Percentiles rank a stretch among this genome's conserved stretches.
These are phyloP conservation scores for Montipora capitata DNA, from an alignment of 92 coral and sea anemone genomes.

Conservation along the genomic window DNA sequence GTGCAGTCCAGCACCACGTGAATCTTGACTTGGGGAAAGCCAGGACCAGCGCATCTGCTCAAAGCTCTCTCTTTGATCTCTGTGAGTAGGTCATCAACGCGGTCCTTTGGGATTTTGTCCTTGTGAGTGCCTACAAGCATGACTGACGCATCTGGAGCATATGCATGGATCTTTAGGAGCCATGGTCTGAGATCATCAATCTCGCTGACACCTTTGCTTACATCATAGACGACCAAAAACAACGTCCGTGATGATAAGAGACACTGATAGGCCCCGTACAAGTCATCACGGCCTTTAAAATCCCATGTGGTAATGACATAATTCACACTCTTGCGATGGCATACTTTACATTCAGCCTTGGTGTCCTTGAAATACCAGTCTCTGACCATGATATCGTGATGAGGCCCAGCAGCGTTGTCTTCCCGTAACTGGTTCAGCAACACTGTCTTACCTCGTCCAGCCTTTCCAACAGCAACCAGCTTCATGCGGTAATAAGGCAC, in stretches of 20 bases:
- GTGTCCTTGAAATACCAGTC: conserved; percentile 87
- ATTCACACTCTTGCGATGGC: conserved; percentile 86
- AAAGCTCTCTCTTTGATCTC: conserved; percentile 81
- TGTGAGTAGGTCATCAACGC: conserved; percentile 47
- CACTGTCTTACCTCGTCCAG: conserved; percentile 94
- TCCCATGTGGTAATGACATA: conserved; percentile 94
- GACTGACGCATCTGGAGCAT: conserved; percentile 90
- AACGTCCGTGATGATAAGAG: conserved; percentile 89
- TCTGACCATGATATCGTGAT: conserved; percentile 76
- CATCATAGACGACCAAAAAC: conserved; percentile 92
- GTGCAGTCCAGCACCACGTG: conserved; percentile 89
- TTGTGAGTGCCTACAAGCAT: conserved; percentile 97
- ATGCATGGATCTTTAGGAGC: conserved; percentile 90
- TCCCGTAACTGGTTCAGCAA: conserved; percentile 83
- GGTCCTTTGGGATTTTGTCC: conserved; percentile 85
- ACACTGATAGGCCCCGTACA: conserved; percentile 85
- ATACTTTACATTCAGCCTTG: conserved; percentile 86
- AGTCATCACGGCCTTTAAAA: conserved; percentile 82
- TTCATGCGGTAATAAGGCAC: conserved; percentile 96
- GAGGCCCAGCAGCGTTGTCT: conserved; percentile 57
- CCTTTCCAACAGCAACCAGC: conserved; percentile 88
- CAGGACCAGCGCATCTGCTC: conserved; percentile 81
- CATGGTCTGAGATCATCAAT: conserved; percentile 89
- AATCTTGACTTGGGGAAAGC: conserved; percentile 89
- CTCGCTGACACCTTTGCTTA: conserved; percentile 88